Evolutionary conservation across 2,888 invertebrate genomes (phyloP).

Genomic region (Synanthedon tipuliformis): DNA sequence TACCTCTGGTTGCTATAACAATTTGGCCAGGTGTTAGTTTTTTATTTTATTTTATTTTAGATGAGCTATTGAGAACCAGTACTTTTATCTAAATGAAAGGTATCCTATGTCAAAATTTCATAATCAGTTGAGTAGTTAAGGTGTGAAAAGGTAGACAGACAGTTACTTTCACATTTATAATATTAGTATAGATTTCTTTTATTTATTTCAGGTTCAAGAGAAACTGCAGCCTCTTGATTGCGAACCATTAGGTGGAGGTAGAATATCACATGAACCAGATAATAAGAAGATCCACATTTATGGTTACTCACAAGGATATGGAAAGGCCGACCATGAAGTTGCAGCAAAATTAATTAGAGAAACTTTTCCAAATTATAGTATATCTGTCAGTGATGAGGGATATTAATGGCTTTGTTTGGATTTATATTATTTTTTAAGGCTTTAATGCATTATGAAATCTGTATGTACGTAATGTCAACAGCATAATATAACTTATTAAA

Average conservation of each 20-base stretch:
- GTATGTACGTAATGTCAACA: no score
- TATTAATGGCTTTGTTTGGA: slow-evolving; percentile 63
- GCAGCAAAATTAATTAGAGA: slow-evolving; percentile 81
- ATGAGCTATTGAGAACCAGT: no score
- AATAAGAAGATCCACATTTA: slow-evolving; percentile 87
- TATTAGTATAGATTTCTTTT: no score
- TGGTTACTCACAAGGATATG: slow-evolving; percentile 93
- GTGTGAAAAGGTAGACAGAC: no score
- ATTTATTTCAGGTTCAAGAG: slow-evolving; percentile 38
- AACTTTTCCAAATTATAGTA: slow-evolving; percentile 78
- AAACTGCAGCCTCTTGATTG: slow-evolving; percentile 71
- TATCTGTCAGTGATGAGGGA: slow-evolving; percentile 88
- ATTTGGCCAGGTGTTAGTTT: no score
- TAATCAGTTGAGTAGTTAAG: no score
- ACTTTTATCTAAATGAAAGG: no score
- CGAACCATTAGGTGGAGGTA: slow-evolving; percentile 92
- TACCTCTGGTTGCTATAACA: no score
- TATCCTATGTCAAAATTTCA: no score
- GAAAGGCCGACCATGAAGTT: slow-evolving; percentile 88
- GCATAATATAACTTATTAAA: no score
- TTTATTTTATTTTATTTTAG: no score
- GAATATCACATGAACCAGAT: slow-evolving; percentile 85
- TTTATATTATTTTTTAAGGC: background rate
- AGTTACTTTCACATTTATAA: no score
- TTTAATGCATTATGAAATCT: background rate